phyloP scores from a whole-genome alignment of 2,888 invertebrate species.

The Tenthredo amoena region DNA sequence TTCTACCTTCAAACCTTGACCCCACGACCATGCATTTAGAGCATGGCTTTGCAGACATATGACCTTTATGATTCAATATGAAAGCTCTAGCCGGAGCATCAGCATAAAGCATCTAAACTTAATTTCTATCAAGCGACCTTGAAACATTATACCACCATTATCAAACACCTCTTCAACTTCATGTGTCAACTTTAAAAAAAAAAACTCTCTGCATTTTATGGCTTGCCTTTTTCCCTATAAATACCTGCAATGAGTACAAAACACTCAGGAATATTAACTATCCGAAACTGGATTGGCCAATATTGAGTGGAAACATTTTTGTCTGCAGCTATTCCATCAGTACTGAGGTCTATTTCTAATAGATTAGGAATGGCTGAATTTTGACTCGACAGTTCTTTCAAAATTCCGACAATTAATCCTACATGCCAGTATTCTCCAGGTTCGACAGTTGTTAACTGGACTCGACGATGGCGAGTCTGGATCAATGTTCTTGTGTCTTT shows the following conservation, averaged over 20 bases:
- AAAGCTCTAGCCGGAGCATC: slow-evolving; percentile 62
- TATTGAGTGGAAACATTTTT: slow-evolving; percentile 53
- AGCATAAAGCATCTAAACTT: slow-evolving; percentile 57
- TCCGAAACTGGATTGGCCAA: slow-evolving; percentile 62
- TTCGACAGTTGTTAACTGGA: slow-evolving; percentile 35
- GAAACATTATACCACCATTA: slow-evolving; percentile 15
- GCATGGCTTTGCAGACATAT: slow-evolving; percentile 59
- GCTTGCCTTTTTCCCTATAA: slow-evolving; percentile 59
- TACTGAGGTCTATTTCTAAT: slow-evolving; percentile 54
- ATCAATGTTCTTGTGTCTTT: slow-evolving; percentile 51
- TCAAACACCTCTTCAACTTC: slow-evolving; percentile 54
- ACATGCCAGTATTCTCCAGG: slow-evolving; percentile 55
- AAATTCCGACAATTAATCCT: slow-evolving; percentile 48
- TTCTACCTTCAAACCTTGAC: slow-evolving; percentile 48
- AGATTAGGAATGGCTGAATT: slow-evolving; percentile 24
- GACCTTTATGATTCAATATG: slow-evolving; percentile 58
- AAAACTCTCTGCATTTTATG: slow-evolving; percentile 55
- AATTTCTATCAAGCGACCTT: slow-evolving; percentile 33
- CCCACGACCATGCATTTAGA: slow-evolving; percentile 58
- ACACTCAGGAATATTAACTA: slow-evolving; percentile 54
- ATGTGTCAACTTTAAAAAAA: slow-evolving; percentile 56
- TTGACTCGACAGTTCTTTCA: slow-evolving; percentile 27
- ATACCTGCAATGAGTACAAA: slow-evolving; percentile 58
- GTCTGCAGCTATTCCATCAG: slow-evolving; percentile 53
- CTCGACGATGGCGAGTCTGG: slow-evolving; percentile 43